Conservation (phyloP, 1,140 invertebrate species). For the Delia radicum region DNA sequence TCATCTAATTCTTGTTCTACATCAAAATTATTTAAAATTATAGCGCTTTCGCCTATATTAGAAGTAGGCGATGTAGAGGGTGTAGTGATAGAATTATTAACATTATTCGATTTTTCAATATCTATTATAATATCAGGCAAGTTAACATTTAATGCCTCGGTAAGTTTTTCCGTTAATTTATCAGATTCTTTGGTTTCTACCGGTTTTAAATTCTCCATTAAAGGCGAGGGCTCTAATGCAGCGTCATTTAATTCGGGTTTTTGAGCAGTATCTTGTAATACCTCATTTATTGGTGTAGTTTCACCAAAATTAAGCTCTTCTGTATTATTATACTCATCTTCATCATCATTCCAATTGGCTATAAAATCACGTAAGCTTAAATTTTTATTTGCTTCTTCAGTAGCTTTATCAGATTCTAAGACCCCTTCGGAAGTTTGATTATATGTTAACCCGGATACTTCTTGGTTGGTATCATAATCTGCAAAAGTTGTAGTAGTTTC, state of each 20-base stretch:
- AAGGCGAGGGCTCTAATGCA: too few species aligned
- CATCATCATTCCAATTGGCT: constrained; percentile 53
- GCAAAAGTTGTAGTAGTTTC: neutral
- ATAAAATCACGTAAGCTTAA: constrained; percentile 51
- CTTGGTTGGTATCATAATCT: constrained; percentile 17
- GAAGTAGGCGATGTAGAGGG: neutral
- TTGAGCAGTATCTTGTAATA: neutral
- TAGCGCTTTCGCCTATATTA: neutral
- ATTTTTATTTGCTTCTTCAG: constrained; percentile 33
- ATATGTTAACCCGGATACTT: neutral
- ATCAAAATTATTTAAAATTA: constrained; percentile 45
- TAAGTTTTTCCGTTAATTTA: constrained; percentile 19
- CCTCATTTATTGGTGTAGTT: neutral
- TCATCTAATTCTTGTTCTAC: constrained; percentile 52
- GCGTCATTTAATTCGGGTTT: neutral
- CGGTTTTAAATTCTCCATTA: neutral
- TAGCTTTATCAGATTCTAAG: neutral
- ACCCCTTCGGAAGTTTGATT: neutral
- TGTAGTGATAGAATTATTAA: neutral
- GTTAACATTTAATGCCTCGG: constrained; percentile 36
- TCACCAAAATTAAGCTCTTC: constrained; percentile 6
- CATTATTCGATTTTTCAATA: constrained; percentile 42
- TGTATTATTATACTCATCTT: constrained; percentile 38
- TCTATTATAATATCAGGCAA: constrained; percentile 53
- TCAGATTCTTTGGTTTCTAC: neutral